Conservation (phyloP, 2,113 vertebrate species). For the Parus major region DNA sequence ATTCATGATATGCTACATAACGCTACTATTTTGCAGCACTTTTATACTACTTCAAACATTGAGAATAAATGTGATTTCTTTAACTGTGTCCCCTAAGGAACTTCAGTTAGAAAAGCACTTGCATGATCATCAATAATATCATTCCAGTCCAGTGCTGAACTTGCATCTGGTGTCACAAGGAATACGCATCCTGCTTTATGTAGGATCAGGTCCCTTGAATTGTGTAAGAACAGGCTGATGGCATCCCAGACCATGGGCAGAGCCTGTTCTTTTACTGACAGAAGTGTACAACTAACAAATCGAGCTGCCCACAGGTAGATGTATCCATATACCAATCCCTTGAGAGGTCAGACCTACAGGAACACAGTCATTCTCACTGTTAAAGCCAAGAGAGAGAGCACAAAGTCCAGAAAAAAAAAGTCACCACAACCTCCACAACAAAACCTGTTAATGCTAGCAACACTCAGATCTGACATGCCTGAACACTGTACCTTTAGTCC, state of each 20-base stretch:
- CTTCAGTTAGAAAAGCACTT: not conserved
- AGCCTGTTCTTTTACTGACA: not conserved
- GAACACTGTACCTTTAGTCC: not conserved
- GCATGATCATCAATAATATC: not conserved
- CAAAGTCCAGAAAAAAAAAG: not conserved
- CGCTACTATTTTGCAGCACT: not conserved
- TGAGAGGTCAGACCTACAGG: not conserved
- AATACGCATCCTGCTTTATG: not conserved
- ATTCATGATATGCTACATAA: not conserved
- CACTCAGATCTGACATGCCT: not conserved
- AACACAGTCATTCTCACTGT: not conserved
- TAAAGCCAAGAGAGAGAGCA: not conserved
- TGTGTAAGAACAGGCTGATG: not conserved
- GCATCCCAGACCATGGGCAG: not conserved
- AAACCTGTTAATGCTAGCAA: not conserved
- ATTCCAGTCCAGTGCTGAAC: not conserved
- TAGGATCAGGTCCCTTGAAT: not conserved
- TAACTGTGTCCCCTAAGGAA: not conserved
- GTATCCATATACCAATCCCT: not conserved
- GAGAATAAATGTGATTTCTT: not conserved
- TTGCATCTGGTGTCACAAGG: not conserved
- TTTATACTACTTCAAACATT: not conserved
- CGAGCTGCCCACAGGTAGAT: not conserved
- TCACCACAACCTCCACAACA: not conserved
- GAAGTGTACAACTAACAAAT: rapidly evolving